Conservation (phyloP, 2,888 invertebrate genomes). For the Ferrisia virgata region DNA sequence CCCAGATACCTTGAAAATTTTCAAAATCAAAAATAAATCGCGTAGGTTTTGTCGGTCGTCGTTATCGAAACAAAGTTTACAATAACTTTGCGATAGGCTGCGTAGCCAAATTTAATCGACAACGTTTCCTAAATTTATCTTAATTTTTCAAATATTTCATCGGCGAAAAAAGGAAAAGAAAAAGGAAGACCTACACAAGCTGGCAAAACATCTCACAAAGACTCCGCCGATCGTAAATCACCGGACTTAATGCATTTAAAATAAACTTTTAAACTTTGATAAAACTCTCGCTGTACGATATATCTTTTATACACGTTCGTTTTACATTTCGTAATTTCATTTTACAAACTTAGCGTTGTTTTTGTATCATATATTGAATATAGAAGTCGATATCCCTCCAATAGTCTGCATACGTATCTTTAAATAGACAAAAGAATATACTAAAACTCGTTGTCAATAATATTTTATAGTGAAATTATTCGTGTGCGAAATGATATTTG, state of each 20-base stretch:
- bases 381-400: neutral
- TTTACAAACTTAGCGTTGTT: neutral
- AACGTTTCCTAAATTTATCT: neutral
- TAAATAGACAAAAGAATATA: neutral
- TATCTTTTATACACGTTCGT: neutral
- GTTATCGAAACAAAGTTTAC: neutral
- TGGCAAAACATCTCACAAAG: neutral
- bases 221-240: neutral
- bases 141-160: conserved; percentile 9
- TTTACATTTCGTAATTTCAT: conserved; percentile 4
- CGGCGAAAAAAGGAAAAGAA: neutral
- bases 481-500: too few species aligned
- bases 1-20: neutral
- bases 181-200: conserved; percentile 8
- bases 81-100: neutral
- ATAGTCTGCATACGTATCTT: neutral
- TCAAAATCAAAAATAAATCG: neutral
- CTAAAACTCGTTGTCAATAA: neutral
- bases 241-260: conserved; percentile 14
- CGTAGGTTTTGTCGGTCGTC: neutral
- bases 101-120: neutral
- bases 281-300: neutral
- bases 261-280: conserved; percentile 10
- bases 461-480: neutral
- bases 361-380: neutral